Conservation (phyloP, 2,888 invertebrate genomes). For the Eulithis testata region DNA sequence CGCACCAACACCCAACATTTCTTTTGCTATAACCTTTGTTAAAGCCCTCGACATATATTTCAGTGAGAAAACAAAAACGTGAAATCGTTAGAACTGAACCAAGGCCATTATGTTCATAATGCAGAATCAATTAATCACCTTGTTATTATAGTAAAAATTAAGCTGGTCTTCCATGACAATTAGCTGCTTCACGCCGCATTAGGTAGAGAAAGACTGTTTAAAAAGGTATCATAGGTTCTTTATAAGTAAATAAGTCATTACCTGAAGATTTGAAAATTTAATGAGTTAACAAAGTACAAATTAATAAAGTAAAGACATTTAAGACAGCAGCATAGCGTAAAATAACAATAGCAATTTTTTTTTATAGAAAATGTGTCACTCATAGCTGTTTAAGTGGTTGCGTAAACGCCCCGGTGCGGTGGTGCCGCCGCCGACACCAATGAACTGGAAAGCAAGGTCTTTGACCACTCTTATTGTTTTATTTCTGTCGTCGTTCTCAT, state of each 20-base stretch:
- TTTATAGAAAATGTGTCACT: slow-evolving; percentile 67
- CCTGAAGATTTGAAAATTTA: no score
- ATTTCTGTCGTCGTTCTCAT: slow-evolving; percentile 76
- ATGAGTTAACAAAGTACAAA: background rate
- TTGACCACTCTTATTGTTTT: slow-evolving; percentile 75
- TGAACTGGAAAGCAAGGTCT: slow-evolving; percentile 84
- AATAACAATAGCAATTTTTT: slow-evolving; percentile 51
- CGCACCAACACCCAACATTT: slow-evolving; percentile 54
- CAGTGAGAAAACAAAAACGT: slow-evolving; percentile 80
- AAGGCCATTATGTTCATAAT: slow-evolving; percentile 70
- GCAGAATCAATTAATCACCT: slow-evolving; percentile 69
- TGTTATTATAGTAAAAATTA: slow-evolving; percentile 47
- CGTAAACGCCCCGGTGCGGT: slow-evolving; percentile 77
- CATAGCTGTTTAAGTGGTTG: slow-evolving; percentile 62
- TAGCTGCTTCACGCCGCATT: slow-evolving; percentile 2
- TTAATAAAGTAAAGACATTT: slow-evolving; percentile 24
- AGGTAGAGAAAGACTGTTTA: background rate
- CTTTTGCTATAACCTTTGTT: slow-evolving; percentile 69
- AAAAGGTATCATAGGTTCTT: background rate
- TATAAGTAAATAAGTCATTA: background rate
- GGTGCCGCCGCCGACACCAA: slow-evolving; percentile 72
- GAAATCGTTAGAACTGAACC: slow-evolving; percentile 77
- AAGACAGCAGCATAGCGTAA: slow-evolving; percentile 45
- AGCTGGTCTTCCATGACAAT: slow-evolving; percentile 46
- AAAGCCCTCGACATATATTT: slow-evolving; percentile 83